phyloP scores from a whole-genome alignment of 2,888 invertebrate genomes.

The Hirtodrosophila confusa region DNA sequence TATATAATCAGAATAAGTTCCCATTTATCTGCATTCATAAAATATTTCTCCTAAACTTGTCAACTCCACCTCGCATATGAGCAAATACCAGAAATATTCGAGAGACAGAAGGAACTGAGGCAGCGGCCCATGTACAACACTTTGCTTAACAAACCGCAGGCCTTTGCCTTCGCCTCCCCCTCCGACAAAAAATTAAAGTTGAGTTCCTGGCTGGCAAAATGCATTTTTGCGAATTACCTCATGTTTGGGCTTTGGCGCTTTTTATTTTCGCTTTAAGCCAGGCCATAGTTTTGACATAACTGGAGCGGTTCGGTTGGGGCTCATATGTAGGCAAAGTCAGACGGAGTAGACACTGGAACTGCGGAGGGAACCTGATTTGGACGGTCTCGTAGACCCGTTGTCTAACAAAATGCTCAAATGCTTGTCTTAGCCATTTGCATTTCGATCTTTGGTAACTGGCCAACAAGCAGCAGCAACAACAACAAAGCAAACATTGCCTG shows the following conservation, averaged over 20 bases:
- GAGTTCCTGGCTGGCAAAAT: slow-evolving; percentile 41
- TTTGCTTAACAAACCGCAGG: slow-evolving; percentile 62
- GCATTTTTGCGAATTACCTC: slow-evolving; percentile 56
- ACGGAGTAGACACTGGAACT: slow-evolving; percentile 5
- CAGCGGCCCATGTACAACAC: slow-evolving; percentile 59
- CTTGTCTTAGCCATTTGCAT: slow-evolving; percentile 78
- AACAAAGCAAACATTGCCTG: slow-evolving; percentile 30
- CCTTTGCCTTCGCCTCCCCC: slow-evolving; percentile 2
- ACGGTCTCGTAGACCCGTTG: slow-evolving; percentile 37
- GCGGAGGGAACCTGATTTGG: slow-evolving; percentile 68
- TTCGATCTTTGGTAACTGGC: slow-evolving; percentile 76
- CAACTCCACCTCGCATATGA: slow-evolving; percentile 4
- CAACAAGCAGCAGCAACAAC: slow-evolving; percentile 31
- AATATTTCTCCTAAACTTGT: background rate
- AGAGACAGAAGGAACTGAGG: slow-evolving; percentile 13
- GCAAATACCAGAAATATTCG: slow-evolving; percentile 26
- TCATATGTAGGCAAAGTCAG: slow-evolving; percentile 41
- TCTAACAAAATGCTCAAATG: slow-evolving; percentile 75
- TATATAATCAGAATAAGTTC: too few species aligned
- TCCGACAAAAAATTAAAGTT: slow-evolving; percentile 6
- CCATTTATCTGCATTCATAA: too few species aligned
- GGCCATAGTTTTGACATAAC: slow-evolving; percentile 72
- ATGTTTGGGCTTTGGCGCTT: slow-evolving; percentile 43
- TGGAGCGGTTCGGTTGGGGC: slow-evolving; percentile 56
- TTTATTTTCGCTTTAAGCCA: slow-evolving; percentile 43